phyloP scores from a whole-genome alignment of 2,888 invertebrate genomes.

The Ceramica pisi region DNA sequence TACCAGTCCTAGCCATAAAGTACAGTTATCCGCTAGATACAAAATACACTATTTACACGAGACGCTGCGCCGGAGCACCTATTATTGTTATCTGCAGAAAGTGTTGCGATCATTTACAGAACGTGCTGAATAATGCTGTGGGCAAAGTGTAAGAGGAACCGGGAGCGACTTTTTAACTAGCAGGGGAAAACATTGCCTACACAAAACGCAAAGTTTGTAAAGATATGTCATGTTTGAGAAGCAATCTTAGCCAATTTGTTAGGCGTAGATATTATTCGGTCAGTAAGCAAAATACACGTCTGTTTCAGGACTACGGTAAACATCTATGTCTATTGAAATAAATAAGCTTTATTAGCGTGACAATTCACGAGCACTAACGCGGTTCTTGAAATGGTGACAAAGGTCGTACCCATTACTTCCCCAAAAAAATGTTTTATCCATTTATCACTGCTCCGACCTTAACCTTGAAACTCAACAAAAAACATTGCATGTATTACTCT shows the following conservation, averaged over 20 bases:
- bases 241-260: not conserved
- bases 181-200: not conserved
- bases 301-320: not conserved
- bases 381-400: not conserved
- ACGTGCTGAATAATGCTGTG: constrained; percentile 38
- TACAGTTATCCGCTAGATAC: constrained; percentile 58
- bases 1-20: constrained; percentile 54
- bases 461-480: constrained; percentile 22
- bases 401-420: constrained; percentile 4
- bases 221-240: not conserved
- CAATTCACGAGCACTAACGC: not conserved
- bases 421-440: constrained; percentile 6
- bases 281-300: not conserved
- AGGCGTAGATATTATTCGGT: no score
- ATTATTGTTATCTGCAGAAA: constrained; percentile 63
- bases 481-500: constrained; percentile 7
- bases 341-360: not conserved
- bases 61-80: constrained; percentile 53
- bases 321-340: not conserved
- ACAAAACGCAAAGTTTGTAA: not conserved
- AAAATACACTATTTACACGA: constrained; percentile 59
- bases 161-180: constrained; percentile 9
- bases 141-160: constrained; percentile 39
- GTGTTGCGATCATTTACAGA: constrained; percentile 62
- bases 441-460: not conserved